These are phyloP conservation scores for Machimus rusticus DNA, from an alignment of 2,888 invertebrate species.

Conservation along the genomic window DNA sequence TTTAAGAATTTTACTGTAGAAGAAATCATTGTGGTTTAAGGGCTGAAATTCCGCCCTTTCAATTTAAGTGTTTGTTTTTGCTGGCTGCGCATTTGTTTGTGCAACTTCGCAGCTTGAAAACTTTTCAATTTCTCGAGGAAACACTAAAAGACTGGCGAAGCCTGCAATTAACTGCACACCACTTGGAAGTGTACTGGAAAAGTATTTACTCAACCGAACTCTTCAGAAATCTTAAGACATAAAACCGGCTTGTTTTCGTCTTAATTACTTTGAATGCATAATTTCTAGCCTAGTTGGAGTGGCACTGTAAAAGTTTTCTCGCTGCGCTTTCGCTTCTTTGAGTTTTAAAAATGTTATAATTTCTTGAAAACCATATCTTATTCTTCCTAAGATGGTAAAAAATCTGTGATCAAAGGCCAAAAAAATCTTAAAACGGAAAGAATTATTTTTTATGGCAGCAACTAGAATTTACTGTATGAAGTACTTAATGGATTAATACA, in stretches of 20 bases:
- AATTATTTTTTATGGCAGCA: too few relatives aligned
- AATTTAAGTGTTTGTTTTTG: not conserved
- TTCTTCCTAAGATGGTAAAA: too few relatives aligned
- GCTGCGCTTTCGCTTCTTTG: not conserved
- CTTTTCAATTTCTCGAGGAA: not conserved
- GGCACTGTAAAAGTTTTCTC: not conserved
- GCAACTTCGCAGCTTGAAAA: not conserved
- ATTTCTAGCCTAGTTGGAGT: not conserved
- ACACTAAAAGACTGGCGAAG: not conserved
- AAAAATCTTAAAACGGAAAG: not conserved
- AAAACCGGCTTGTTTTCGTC: constrained; percentile 17
- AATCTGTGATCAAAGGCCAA: too few relatives aligned
- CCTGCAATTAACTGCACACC: constrained; percentile 23
- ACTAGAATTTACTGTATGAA: too few relatives aligned
- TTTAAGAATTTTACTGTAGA: not conserved
- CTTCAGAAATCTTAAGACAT: constrained; percentile 1
- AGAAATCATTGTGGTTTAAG: not conserved
- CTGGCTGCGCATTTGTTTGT: constrained; percentile 10
- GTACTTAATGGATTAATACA: too few relatives aligned
- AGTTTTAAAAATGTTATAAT: not conserved
- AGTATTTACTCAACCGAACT: constrained; percentile 8
- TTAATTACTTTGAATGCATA: constrained; percentile 35
- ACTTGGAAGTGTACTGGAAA: not conserved
- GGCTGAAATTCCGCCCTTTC: not conserved
- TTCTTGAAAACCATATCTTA: not conserved